A percentile compares a stretch with the other conserved stretches of the same genome.
Evolutionary conservation across 2,113 vertebrate species (phyloP).

Genomic region (Acinonyx jubatus): DNA sequence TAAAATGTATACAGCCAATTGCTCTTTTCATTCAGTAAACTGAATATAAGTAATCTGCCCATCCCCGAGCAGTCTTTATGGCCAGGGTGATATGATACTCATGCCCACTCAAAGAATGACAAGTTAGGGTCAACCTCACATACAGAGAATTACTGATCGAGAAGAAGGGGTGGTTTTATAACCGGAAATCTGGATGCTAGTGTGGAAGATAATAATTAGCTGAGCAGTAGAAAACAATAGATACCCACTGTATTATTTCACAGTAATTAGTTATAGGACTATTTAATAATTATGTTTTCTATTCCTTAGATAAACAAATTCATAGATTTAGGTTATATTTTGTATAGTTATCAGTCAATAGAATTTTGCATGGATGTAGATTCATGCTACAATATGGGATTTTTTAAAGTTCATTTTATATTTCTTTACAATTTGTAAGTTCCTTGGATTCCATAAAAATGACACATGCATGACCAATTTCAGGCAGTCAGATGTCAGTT

Average conservation of each 20-base stretch:
- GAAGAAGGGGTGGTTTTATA: not conserved
- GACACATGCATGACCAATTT: not conserved
- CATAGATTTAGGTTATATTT: not conserved
- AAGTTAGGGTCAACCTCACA: not conserved
- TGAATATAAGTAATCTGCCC: not conserved
- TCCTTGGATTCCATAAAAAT: not conserved
- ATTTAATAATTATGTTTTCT: not conserved
- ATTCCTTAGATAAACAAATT: not conserved
- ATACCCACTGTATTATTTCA: not conserved
- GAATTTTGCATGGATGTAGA: not conserved
- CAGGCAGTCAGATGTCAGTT: not conserved
- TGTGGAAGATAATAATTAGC: not conserved
- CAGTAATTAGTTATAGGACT: not conserved
- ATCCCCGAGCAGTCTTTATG: not conserved
- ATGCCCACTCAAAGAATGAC: not conserved
- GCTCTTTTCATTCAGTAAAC: not conserved
- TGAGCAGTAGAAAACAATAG: not conserved
- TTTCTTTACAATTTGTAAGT: not conserved
- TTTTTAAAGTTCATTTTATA: not conserved
- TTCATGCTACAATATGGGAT: not conserved
- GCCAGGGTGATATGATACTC: not conserved
- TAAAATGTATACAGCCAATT: not conserved
- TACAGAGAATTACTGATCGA: not conserved
- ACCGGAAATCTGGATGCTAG: not conserved
- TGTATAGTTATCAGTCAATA: not conserved